Percentiles rank a stretch among this genome's conserved stretches.
These are phyloP conservation scores for Gallinago media DNA, from an alignment of 2,113 vertebrate genomes.

Conservation along the genomic window DNA sequence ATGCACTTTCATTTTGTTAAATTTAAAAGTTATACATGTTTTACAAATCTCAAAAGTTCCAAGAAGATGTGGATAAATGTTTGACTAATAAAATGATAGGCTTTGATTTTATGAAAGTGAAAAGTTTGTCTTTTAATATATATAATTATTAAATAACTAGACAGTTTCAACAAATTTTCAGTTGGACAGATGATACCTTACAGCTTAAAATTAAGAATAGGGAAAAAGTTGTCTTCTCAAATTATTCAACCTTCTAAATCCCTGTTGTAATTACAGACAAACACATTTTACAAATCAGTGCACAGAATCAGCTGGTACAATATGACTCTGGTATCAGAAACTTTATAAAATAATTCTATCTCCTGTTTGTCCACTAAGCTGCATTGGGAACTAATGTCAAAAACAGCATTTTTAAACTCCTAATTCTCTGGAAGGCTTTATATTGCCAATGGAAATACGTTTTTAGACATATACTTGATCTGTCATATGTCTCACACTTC, in stretches of 20 bases:
- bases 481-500: not conserved
- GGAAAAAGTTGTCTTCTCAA: not conserved
- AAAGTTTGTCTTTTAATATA: not conserved
- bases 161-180: not conserved
- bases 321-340: not conserved
- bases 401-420: not conserved
- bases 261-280: not conserved
- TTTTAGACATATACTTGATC: not conserved
- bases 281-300: not conserved
- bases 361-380: not conserved
- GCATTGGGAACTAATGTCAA: not conserved
- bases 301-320: not conserved
- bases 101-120: not conserved
- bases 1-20: constrained; percentile 42
- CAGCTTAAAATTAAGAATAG: not conserved
- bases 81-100: not conserved
- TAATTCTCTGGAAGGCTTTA: constrained; percentile 1
- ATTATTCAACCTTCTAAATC: not conserved
- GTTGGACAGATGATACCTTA: not conserved
- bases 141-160: not conserved
- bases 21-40: constrained; percentile 10
- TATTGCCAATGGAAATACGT: not conserved
- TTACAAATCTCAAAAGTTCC: not conserved
- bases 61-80: not conserved
- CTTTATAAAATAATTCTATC: not conserved